phyloP scores from a whole-genome alignment of 2,888 invertebrate species.

The Dermolepida albohirtum region DNA sequence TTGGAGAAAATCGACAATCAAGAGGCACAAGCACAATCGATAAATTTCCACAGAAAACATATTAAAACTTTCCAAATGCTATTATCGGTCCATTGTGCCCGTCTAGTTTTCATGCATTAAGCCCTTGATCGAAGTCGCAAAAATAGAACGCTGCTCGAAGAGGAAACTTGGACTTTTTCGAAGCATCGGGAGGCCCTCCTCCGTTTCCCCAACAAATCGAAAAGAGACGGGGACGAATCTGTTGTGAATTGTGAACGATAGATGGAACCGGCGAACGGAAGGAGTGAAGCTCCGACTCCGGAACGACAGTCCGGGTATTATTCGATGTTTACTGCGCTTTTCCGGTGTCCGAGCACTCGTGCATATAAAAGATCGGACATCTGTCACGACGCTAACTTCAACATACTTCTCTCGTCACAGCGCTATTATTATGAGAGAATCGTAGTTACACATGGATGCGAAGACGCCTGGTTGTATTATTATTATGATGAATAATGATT shows the following conservation, averaged over 20 bases:
- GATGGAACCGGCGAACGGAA: conserved; percentile 47
- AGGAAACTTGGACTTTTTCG: conserved; percentile 30
- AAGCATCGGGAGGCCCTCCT: background rate
- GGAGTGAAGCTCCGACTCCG: conserved; percentile 50
- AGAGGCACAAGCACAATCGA: conserved; percentile 30
- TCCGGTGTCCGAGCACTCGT: conserved; percentile 58
- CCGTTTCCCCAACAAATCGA: conserved; percentile 11
- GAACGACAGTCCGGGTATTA: conserved; percentile 55
- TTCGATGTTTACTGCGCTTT: conserved; percentile 57
- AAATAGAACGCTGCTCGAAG: conserved; percentile 39
- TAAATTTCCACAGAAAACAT: conserved; percentile 42
- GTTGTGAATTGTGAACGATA: conserved; percentile 35
- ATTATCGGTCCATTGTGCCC: conserved; percentile 37
- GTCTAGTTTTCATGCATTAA: conserved; percentile 44
- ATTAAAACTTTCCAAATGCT: conserved; percentile 41
- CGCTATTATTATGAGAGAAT: conserved; percentile 14
- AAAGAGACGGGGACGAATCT: conserved; percentile 28
- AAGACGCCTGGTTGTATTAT: background rate
- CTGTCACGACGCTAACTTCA: conserved; percentile 50
- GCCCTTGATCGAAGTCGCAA: conserved; percentile 42
- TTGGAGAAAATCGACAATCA: conserved; percentile 13
- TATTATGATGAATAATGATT: too few species aligned
- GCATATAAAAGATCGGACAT: conserved; percentile 58
- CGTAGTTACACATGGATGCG: conserved; percentile 22
- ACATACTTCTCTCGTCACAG: conserved; percentile 21